A percentile compares a stretch with the other conserved stretches of the same genome.
These are phyloP conservation scores for Phalacrocorax aristotelis DNA, from an alignment of 2,113 vertebrate species.

Conservation along the genomic window DNA sequence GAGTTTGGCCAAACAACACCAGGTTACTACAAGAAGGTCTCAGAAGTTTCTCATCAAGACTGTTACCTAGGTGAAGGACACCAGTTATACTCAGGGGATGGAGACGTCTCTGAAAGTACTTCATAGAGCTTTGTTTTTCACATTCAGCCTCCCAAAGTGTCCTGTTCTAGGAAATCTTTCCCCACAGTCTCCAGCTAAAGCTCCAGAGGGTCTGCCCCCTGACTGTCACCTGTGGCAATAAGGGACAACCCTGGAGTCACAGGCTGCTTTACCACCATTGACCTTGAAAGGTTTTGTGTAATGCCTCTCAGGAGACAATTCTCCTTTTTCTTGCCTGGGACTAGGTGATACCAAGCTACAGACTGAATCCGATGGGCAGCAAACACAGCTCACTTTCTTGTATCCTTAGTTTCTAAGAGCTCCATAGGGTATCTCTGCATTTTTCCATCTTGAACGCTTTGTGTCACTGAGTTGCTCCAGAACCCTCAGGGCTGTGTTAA, in stretches of 20 bases:
- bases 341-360: background rate
- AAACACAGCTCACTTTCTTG: background rate
- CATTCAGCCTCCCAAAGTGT: background rate
- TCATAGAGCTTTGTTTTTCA: background rate
- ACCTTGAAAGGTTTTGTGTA: background rate
- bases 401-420: background rate
- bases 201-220: background rate
- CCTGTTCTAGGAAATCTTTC: background rate
- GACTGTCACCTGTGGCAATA: background rate
- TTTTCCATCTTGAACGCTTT: background rate
- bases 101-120: background rate
- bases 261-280: background rate
- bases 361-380: background rate
- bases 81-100: background rate
- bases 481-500: background rate
- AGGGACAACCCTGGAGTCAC: background rate
- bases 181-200: background rate
- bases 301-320: background rate
- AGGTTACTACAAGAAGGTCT: background rate
- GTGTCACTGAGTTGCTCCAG: rapidly evolving
- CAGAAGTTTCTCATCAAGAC: background rate
- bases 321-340: background rate
- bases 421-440: background rate
- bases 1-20: background rate
- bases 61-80: background rate